phyloP scores from a whole-genome alignment of 2,113 vertebrate species.

The Ceuthmochares aereus region DNA sequence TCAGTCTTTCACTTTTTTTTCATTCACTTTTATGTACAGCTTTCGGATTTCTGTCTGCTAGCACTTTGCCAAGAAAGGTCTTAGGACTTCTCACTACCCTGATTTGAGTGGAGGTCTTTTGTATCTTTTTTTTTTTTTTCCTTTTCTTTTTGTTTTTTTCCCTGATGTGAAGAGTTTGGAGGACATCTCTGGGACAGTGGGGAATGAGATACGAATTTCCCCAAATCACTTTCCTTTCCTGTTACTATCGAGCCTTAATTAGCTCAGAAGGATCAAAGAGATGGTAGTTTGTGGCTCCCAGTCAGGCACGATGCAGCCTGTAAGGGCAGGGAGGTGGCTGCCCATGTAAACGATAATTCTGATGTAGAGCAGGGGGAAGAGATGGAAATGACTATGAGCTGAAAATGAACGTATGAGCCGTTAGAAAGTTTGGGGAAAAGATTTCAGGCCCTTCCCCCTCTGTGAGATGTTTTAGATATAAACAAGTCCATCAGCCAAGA shows the following conservation, averaged over 20 bases:
- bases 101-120: not conserved
- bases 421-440: not conserved
- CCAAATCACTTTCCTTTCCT: not conserved
- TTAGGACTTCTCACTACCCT: not conserved
- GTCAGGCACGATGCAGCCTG: accelerated
- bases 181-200: not conserved
- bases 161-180: not conserved
- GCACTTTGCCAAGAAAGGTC: not conserved
- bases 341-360: not conserved
- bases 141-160: not conserved
- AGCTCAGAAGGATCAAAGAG: not conserved
- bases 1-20: not conserved
- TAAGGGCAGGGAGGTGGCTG: not conserved
- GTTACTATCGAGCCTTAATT: not conserved
- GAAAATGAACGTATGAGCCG: not conserved
- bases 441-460: not conserved
- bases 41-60: not conserved
- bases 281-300: not conserved
- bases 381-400: not conserved
- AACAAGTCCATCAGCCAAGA: not conserved
- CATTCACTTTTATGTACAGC: not conserved
- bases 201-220: not conserved
- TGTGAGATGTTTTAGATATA: not conserved
- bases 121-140: too few relatives aligned
- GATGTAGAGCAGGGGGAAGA: not conserved